Conservation (phyloP, 2,113 vertebrate genomes). For the Lamprologus speciosus region DNA sequence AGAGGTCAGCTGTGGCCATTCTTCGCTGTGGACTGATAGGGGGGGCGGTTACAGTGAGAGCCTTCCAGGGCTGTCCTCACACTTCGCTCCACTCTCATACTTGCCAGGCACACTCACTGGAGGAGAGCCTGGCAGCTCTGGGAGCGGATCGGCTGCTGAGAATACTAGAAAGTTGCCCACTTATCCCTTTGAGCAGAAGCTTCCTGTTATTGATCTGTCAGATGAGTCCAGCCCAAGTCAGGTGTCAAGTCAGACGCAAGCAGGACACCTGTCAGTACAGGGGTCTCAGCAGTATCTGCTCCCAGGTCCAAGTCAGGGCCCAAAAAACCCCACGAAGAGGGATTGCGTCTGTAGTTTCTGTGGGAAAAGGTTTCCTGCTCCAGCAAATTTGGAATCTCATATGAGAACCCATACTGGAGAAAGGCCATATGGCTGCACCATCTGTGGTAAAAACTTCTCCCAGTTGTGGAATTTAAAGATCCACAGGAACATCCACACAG, state of each 20-base stretch:
- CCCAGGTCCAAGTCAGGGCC: neutral
- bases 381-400: conserved; percentile 55
- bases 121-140: neutral
- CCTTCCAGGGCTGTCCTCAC: conserved; percentile 36
- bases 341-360: conserved; percentile 48
- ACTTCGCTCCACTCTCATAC: conserved; percentile 1
- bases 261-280: neutral
- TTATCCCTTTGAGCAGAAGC: neutral
- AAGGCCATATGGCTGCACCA: conserved; percentile 45
- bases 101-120: neutral
- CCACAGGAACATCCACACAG: conserved; percentile 59
- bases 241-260: neutral
- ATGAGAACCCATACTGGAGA: conserved; percentile 62
- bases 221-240: neutral
- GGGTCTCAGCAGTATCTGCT: neutral
- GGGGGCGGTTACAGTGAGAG: neutral
- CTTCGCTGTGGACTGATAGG: conserved; percentile 38
- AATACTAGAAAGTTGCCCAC: neutral
- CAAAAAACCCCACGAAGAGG: conserved; percentile 12
- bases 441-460: conserved; percentile 62
- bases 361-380: conserved; percentile 43
- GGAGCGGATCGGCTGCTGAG: neutral
- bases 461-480: conserved; percentile 67
- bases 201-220: conserved; percentile 8
- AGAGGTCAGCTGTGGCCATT: conserved; percentile 54